Evolutionary conservation across 1,140 invertebrate species (phyloP).

Genomic region (Drosophila ananassae): DNA sequence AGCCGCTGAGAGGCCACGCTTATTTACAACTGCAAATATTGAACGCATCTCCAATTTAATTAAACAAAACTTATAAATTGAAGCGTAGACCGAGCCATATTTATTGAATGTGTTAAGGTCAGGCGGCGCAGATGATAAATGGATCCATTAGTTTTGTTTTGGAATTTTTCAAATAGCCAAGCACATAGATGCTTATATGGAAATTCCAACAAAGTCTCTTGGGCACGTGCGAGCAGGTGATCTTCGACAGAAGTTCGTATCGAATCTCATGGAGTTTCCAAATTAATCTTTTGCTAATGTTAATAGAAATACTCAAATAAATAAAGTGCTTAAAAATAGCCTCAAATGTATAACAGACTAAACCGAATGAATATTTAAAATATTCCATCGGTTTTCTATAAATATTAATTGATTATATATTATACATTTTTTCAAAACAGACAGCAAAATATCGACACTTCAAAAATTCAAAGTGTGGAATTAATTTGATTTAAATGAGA

Average conservation of each 20-base stretch:
- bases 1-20: slow-evolving; percentile 40
- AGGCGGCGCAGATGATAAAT: slow-evolving; percentile 45
- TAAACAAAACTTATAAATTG: slow-evolving; percentile 38
- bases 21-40: slow-evolving; percentile 68
- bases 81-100: slow-evolving; percentile 21
- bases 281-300: not conserved
- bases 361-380: slow-evolving; percentile 3
- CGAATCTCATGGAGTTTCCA: not conserved
- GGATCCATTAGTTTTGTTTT: slow-evolving; percentile 33
- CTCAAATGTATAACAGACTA: not conserved
- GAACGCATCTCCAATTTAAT: slow-evolving; percentile 51
- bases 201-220: not conserved
- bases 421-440: slow-evolving; percentile 10
- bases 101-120: slow-evolving; percentile 43
- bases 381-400: slow-evolving; percentile 19
- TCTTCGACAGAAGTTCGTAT: not conserved
- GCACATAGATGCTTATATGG: not conserved
- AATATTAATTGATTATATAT: slow-evolving; percentile 32
- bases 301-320: not conserved
- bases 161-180: slow-evolving; percentile 12
- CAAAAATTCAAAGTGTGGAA: slow-evolving; percentile 27
- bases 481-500: slow-evolving; percentile 41
- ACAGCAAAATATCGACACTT: slow-evolving; percentile 17
- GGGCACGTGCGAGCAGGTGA: not conserved
- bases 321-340: not conserved